Evolutionary conservation across 2,113 vertebrate species (phyloP).

Genomic region (Gobius niger): DNA sequence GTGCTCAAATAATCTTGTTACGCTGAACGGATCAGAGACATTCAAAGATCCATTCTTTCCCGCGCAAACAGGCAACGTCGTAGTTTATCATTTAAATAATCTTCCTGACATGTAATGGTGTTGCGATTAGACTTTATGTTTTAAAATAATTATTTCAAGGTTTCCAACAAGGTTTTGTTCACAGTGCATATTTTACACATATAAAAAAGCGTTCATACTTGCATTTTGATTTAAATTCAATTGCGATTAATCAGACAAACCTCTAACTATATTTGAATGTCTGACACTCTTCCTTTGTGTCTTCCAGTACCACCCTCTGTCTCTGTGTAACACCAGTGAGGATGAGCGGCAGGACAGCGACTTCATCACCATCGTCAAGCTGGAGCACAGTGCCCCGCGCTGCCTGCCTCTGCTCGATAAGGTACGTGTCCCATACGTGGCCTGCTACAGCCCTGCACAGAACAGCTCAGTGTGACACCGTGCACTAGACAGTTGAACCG

Average conservation of each 20-base stretch:
- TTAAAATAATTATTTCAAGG: no score
- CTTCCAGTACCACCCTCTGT: slow-evolving; percentile 92
- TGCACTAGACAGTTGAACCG: slow-evolving; percentile 40
- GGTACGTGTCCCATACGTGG: slow-evolving; percentile 70
- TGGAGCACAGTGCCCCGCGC: slow-evolving; percentile 86
- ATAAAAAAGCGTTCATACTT: no score
- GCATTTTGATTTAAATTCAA: no score
- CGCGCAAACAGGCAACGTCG: no score
- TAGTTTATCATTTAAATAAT: no score
- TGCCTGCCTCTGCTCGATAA: slow-evolving; percentile 91
- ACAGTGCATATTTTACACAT: no score
- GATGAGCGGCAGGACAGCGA: slow-evolving; percentile 89
- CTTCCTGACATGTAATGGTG: no score
- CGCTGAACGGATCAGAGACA: not conserved
- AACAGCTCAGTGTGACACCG: slow-evolving; percentile 23
- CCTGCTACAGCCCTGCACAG: not conserved
- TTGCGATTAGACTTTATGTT: no score
- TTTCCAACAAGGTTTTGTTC: no score
- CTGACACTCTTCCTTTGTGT: slow-evolving; percentile 11
- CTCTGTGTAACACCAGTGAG: slow-evolving; percentile 96
- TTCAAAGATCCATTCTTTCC: no score
- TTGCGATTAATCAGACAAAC: no score
- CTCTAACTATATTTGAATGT: not conserved
- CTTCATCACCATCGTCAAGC: slow-evolving; percentile 97
- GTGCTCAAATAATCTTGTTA: not conserved